These are phyloP conservation scores for Sinohyriopsis cumingii DNA, from an alignment of 2,888 invertebrate species.

Conservation along the genomic window DNA sequence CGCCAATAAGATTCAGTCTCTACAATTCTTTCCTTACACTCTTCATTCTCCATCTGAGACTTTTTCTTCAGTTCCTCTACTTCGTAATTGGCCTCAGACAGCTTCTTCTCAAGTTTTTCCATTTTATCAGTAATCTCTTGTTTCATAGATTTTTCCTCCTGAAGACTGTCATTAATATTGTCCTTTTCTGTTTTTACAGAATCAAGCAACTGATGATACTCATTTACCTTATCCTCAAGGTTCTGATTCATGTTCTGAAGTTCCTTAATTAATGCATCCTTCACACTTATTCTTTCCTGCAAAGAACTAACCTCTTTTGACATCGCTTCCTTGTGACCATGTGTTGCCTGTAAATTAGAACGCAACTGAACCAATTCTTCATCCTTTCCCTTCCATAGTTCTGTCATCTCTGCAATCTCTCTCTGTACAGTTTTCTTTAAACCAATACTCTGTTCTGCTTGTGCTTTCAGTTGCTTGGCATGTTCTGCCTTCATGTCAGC, in stretches of 20 bases:
- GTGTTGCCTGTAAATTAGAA: slow-evolving; percentile 1
- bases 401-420: slow-evolving; percentile 14
- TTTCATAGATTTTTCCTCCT: slow-evolving; percentile 1
- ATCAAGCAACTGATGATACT: slow-evolving; percentile 3
- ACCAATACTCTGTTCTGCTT: slow-evolving; percentile 6
- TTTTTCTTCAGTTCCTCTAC: slow-evolving; percentile 14
- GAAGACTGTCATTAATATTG: slow-evolving; percentile 2
- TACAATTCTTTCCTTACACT: slow-evolving; percentile 12
- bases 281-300: slow-evolving; percentile 5
- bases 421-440: not conserved
- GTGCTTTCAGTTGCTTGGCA: slow-evolving; percentile 1
- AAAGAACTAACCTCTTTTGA: slow-evolving; percentile 1
- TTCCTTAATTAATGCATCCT: slow-evolving; percentile 3
- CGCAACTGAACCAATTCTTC: slow-evolving; percentile 3
- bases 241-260: slow-evolving; percentile 7
- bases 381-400: slow-evolving; percentile 17
- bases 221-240: slow-evolving; percentile 10
- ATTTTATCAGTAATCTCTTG: slow-evolving; percentile 4
- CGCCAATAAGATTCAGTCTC: slow-evolving; percentile 49
- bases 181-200: not conserved
- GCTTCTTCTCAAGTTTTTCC: slow-evolving; percentile 8
- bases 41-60: slow-evolving; percentile 1
- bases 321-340: not conserved
- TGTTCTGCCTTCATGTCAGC: slow-evolving; percentile 7
- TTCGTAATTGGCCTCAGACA: slow-evolving; percentile 3